Evolutionary conservation across 2,888 invertebrate genomes (phyloP).

Genomic region (Dryococelus australis): DNA sequence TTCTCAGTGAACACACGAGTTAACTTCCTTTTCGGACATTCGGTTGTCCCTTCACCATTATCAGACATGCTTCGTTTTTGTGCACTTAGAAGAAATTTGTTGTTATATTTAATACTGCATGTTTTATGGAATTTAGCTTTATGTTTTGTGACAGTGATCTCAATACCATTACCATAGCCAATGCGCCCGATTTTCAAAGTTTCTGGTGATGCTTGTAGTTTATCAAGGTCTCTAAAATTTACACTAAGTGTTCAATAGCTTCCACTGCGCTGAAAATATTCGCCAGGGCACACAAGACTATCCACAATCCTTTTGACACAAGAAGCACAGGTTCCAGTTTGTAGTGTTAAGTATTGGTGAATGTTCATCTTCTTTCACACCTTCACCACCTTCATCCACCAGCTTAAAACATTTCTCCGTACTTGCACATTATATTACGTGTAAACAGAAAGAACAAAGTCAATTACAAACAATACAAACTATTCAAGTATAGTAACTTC

Average conservation of each 20-base stretch:
- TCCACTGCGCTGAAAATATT: slow-evolving; percentile 9
- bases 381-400: slow-evolving; percentile 16
- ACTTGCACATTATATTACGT: not conserved
- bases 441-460: not conserved
- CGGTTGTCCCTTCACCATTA: no score
- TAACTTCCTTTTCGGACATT: no score
- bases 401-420: slow-evolving; percentile 6
- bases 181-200: not conserved
- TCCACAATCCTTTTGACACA: not conserved
- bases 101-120: slow-evolving; percentile 2
- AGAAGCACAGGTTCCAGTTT: no score
- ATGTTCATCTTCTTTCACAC: not conserved
- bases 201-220: not conserved
- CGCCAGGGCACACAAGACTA: not conserved
- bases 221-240: not conserved
- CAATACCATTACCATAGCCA: not conserved
- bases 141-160: not conserved
- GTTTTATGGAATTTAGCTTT: slow-evolving; percentile 19
- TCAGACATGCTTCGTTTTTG: slow-evolving; percentile 11
- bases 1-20: not conserved
- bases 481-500: not conserved
- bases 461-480: not conserved
- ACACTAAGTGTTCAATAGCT: not conserved
- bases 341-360: not conserved
- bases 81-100: not conserved